A percentile compares a stretch with the other conserved stretches of the same genome.
These are phyloP conservation scores for Etia nguti DNA, from an alignment of 2,113 vertebrate genomes.

Conservation along the genomic window DNA sequence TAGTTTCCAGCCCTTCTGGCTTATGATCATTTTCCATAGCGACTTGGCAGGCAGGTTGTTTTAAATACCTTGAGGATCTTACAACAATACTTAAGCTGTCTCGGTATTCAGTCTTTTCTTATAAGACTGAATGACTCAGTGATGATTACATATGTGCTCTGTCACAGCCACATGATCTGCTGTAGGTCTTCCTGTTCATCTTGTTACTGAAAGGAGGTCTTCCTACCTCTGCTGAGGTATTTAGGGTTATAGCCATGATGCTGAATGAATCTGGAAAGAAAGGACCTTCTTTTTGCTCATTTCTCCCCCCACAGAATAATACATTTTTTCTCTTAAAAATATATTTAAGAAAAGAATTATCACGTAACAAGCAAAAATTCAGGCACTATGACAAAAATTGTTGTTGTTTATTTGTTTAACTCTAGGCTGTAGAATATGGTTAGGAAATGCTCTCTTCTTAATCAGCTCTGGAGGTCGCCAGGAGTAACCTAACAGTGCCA, in stretches of 20 bases:
- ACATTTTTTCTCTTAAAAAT: neutral
- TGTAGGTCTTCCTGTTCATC: neutral
- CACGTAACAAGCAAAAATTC: neutral
- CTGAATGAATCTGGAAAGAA: neutral
- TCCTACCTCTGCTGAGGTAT: neutral
- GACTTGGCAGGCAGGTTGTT: neutral
- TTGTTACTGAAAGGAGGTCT: neutral
- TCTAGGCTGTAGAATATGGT: neutral
- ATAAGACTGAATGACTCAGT: neutral
- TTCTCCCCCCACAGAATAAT: neutral
- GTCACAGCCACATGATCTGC: neutral
- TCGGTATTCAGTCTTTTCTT: neutral
- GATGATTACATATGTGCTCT: neutral
- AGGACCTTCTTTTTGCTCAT: neutral
- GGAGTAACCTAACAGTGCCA: slow-evolving; percentile 26
- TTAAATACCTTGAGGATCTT: neutral
- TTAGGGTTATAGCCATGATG: neutral
- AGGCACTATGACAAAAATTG: neutral
- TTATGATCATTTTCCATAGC: neutral
- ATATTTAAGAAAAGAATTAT: neutral
- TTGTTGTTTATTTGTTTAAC: neutral
- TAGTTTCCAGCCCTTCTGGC: neutral
- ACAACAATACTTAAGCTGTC: neutral
- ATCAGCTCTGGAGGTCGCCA: neutral
- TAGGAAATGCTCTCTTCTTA: neutral